Evolutionary conservation across 2,797 vertebrate species (phyloP).

Genomic region (Lacerta agilis): DNA sequence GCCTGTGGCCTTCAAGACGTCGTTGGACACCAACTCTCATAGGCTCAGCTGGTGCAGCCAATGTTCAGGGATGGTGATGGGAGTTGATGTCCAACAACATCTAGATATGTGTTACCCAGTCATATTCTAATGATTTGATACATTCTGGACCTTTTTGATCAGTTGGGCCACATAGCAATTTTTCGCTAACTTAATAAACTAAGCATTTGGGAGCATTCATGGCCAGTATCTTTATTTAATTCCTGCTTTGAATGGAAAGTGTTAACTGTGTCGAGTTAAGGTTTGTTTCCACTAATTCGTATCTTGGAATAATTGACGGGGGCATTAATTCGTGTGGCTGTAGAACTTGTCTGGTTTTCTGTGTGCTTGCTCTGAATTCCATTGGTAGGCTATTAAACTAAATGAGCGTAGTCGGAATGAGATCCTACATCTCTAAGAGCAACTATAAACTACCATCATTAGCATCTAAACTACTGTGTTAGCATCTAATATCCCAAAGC

Average conservation of each 20-base stretch:
- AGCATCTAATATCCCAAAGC: not conserved
- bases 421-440: not conserved
- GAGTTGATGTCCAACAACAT: too few species aligned
- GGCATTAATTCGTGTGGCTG: not conserved
- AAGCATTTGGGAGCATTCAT: not conserved
- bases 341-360: not conserved
- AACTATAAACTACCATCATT: not conserved
- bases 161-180: not conserved
- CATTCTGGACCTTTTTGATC: not conserved
- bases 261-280: not conserved
- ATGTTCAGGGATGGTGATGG: too few species aligned
- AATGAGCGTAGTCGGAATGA: not conserved
- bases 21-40: too few species aligned
- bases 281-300: not conserved
- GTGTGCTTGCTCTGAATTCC: not conserved
- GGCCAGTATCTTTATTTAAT: constrained; percentile 12
- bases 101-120: not conserved
- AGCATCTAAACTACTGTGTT: not conserved
- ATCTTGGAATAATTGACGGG: not conserved
- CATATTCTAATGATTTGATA: not conserved
- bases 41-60: too few species aligned
- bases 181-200: not conserved
- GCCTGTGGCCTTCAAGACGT: too few species aligned
- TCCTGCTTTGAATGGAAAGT: not conserved
- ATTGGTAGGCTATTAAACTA: not conserved